A percentile compares a stretch with the other conserved stretches of the same genome.
Conservation (phyloP, 2,113 vertebrate species). For the Opisthocomus hoazin region DNA sequence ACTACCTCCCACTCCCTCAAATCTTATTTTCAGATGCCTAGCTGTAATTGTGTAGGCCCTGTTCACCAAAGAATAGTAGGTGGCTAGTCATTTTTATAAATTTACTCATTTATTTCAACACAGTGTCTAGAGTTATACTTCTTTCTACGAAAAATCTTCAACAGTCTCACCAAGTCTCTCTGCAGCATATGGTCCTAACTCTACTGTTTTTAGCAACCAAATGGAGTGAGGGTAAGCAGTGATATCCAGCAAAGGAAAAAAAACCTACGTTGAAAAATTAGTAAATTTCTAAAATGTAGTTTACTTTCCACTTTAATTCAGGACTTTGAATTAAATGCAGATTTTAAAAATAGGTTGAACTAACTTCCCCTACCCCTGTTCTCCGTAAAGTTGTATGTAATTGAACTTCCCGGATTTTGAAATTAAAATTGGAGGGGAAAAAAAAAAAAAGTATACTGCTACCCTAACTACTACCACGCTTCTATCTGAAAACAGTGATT, state of each 20-base stretch:
- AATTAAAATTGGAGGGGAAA: not conserved
- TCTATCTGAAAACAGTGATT: not conserved
- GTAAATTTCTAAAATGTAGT: not conserved
- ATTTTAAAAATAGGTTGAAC: not conserved
- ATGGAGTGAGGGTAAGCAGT: not conserved
- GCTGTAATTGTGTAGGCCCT: not conserved
- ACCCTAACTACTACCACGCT: not conserved
- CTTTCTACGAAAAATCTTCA: not conserved
- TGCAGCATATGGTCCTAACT: not conserved
- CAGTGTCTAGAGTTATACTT: rapidly evolving
- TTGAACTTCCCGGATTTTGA: not conserved
- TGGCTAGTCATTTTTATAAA: not conserved
- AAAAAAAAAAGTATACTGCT: not conserved
- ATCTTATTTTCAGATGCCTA: not conserved
- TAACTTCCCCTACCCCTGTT: not conserved
- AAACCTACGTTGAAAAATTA: not conserved
- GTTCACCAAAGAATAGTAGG: not conserved
- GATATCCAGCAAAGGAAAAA: not conserved
- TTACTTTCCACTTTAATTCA: not conserved
- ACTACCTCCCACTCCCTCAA: not conserved
- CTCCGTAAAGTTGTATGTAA: not conserved
- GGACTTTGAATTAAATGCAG: not conserved
- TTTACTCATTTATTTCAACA: not conserved
- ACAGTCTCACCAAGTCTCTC: not conserved
- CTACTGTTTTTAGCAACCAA: not conserved